A percentile compares a stretch with the other conserved stretches of the same genome.
Conservation (phyloP, 2,888 invertebrate genomes). For the Trachelus troglodyta region DNA sequence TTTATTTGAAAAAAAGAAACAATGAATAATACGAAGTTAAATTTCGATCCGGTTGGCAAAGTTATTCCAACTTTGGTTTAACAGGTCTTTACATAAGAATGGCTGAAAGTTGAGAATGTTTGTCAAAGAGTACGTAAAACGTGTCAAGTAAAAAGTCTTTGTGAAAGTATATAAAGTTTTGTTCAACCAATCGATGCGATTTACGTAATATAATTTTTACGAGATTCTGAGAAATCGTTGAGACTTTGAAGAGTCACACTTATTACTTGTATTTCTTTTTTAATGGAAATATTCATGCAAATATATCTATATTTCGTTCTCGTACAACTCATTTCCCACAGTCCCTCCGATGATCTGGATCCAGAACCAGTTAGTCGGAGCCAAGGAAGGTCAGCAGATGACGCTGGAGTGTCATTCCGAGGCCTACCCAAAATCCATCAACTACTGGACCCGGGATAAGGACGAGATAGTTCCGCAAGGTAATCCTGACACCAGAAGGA, state of each 20-base stretch:
- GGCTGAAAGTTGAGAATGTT: background rate
- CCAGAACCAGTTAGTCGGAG: constrained; percentile 70
- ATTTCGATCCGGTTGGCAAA: background rate
- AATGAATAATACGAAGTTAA: background rate
- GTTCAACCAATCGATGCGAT: background rate
- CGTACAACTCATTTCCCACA: constrained; percentile 40
- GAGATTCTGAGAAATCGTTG: background rate
- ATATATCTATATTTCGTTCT: constrained; percentile 9
- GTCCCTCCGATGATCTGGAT: constrained; percentile 72
- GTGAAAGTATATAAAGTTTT: background rate
- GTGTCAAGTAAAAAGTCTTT: background rate
- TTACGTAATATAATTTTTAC: background rate
- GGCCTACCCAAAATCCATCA: constrained; percentile 71
- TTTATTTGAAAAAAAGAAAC: background rate
- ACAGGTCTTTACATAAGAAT: background rate
- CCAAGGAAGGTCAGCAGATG: constrained; percentile 67
- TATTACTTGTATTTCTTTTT: background rate
- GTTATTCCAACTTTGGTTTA: background rate
- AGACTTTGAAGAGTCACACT: background rate
- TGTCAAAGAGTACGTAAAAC: background rate
- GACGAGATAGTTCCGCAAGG: constrained; percentile 70
- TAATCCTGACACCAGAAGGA: constrained; percentile 34
- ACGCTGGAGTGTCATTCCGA: constrained; percentile 70
- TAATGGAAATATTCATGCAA: constrained; percentile 6
- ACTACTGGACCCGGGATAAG: constrained; percentile 70